Conservation (phyloP, 2,113 vertebrate genomes). For the Bubo blakistoni region DNA sequence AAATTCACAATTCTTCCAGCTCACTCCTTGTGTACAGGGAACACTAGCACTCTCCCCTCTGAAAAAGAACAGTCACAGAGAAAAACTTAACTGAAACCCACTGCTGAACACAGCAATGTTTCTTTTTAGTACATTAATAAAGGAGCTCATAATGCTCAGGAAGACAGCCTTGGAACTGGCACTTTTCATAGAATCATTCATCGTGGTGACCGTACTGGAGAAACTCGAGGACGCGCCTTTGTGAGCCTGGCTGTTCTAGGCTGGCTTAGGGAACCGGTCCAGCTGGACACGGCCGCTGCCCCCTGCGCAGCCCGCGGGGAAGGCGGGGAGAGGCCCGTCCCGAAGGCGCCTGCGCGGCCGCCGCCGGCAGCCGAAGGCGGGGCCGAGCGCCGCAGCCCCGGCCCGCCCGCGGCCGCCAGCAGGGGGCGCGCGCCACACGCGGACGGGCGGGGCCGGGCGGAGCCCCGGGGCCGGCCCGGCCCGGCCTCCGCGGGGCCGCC, state of each 20-base stretch:
- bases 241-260: not conserved
- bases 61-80: not conserved
- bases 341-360: too few species aligned
- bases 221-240: too few species aligned
- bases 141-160: not conserved
- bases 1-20: not conserved
- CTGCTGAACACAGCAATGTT: accelerated
- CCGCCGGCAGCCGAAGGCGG: too few species aligned
- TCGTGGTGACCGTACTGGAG: not conserved
- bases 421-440: not conserved
- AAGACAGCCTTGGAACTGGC: not conserved
- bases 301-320: too few species aligned
- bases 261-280: too few species aligned
- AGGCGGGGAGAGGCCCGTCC: too few species aligned
- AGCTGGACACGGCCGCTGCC: too few species aligned
- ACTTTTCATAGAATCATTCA: not conserved
- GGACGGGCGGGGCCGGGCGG: too few species aligned
- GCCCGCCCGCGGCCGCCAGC: not conserved
- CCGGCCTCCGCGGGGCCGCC: too few species aligned
- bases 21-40: accelerated
- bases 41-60: not conserved
- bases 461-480: too few species aligned
- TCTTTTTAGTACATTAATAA: not conserved
- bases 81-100: not conserved
- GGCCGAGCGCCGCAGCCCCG: too few species aligned